Percentiles rank a stretch among this genome's conserved stretches.
Conservation (phyloP, 2,888 invertebrate species). For the Eutolmus rufibarbis region DNA sequence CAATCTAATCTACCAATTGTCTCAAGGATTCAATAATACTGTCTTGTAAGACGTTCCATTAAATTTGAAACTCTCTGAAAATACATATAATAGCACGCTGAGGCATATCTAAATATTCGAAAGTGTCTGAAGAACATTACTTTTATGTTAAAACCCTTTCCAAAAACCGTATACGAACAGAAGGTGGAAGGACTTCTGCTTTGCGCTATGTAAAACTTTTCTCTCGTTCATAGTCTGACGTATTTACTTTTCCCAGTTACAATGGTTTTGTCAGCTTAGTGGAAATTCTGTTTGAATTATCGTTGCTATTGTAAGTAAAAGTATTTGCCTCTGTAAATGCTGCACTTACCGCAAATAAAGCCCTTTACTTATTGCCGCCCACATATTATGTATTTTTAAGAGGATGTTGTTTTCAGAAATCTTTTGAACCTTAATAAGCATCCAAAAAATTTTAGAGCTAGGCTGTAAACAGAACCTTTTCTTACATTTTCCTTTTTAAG, state of each 20-base stretch:
- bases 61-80: neutral
- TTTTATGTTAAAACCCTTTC: neutral
- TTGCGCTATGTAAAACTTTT: neutral
- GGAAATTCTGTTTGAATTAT: neutral
- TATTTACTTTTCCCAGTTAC: neutral
- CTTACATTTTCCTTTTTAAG: neutral
- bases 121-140: neutral
- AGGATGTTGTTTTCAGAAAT: neutral
- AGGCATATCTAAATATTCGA: neutral
- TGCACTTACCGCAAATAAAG: neutral
- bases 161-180: neutral
- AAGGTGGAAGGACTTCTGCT: neutral
- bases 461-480: neutral
- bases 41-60: neutral
- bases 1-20: neutral
- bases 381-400: neutral
- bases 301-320: neutral
- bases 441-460: neutral
- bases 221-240: neutral
- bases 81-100: neutral
- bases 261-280: neutral
- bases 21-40: neutral
- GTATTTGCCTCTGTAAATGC: neutral
- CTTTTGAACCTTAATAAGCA: neutral
- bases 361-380: neutral